Conservation (phyloP, 2,113 vertebrate genomes). For the Sinocyclocheilus anshuiensis region DNA sequence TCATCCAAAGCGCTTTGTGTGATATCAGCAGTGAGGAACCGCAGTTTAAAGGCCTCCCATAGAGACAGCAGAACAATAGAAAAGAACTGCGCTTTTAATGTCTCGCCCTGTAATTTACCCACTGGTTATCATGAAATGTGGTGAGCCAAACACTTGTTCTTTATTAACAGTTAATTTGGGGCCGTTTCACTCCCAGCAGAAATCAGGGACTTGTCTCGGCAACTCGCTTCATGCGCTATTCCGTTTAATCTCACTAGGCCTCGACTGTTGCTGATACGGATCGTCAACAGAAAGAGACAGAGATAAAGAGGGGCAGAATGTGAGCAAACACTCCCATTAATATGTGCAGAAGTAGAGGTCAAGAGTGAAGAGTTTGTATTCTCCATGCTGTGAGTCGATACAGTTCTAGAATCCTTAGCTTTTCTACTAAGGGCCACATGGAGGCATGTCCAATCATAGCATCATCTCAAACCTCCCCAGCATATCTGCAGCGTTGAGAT, state of each 20-base stretch:
- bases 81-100: neutral
- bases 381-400: neutral
- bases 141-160: neutral
- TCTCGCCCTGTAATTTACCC: constrained; percentile 4
- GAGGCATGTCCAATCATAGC: constrained; percentile 24
- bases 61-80: neutral
- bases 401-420: neutral
- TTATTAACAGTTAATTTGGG: neutral
- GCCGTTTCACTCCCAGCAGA: neutral
- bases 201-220: neutral
- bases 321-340: constrained; percentile 29
- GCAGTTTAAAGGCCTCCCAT: neutral
- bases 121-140: constrained; percentile 3
- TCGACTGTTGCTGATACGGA: neutral
- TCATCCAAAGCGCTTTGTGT: neutral
- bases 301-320: constrained; percentile 1
- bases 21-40: neutral
- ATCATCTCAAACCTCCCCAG: neutral
- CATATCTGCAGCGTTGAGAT: constrained; percentile 13
- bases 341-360: constrained; percentile 23
- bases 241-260: neutral
- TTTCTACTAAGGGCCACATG: constrained; percentile 3
- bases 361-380: constrained; percentile 25
- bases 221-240: neutral
- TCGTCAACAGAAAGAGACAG: neutral